Conservation (phyloP, 1,140 invertebrate species). For the Cryptotermes secundus region DNA sequence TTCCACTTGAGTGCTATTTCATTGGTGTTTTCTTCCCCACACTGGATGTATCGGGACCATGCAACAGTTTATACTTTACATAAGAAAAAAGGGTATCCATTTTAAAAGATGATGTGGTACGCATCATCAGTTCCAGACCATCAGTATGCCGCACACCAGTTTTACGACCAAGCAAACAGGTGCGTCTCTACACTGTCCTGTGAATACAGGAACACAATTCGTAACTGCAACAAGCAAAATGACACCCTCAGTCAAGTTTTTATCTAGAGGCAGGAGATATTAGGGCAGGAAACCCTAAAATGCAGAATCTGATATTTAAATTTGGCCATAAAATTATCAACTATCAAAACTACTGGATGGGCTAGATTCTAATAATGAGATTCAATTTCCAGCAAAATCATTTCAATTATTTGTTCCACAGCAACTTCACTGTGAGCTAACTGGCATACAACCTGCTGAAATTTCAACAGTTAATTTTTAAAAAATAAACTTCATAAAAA, state of each 20-base stretch:
- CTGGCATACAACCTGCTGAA: too few species aligned
- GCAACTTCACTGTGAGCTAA: too few species aligned
- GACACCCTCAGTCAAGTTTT: background rate
- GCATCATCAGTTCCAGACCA: background rate
- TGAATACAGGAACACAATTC: background rate
- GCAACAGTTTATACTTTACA: background rate
- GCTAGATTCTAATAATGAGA: too few species aligned
- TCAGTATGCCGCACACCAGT: background rate
- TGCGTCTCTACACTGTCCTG: background rate
- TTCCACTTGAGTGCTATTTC: constrained; percentile 4
- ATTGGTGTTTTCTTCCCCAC: background rate
- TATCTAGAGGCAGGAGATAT: background rate
- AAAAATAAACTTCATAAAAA: too few species aligned
- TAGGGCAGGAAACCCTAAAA: background rate
- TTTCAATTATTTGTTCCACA: too few species aligned
- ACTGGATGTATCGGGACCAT: background rate
- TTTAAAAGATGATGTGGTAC: background rate
- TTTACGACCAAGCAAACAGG: background rate
- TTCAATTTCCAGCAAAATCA: too few species aligned
- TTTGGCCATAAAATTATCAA: background rate
- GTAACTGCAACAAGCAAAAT: background rate
- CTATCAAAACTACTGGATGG: background rate
- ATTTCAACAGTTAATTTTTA: too few species aligned
- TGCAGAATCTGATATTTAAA: background rate
- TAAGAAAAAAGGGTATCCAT: background rate